These are phyloP conservation scores for Clistopyga incitator DNA, from an alignment of 2,888 invertebrate genomes.

Conservation along the genomic window DNA sequence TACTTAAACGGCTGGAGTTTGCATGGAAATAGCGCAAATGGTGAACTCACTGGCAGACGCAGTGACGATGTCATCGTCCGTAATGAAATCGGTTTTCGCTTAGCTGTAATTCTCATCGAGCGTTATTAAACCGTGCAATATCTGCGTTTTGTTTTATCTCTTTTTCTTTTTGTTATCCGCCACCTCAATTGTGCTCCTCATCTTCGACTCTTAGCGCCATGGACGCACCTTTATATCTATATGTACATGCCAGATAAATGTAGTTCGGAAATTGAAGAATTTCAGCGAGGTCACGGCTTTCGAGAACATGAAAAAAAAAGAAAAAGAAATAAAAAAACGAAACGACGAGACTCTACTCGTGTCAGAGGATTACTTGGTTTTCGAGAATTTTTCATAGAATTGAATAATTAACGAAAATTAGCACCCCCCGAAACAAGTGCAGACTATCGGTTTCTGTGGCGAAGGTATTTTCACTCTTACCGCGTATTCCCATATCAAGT, in stretches of 20 bases:
- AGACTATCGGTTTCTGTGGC: too few species aligned
- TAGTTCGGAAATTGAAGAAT: neutral
- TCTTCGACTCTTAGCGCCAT: constrained; percentile 12
- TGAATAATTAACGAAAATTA: too few species aligned
- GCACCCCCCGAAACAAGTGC: too few species aligned
- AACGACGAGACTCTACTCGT: neutral
- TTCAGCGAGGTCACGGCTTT: neutral
- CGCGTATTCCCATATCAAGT: too few species aligned
- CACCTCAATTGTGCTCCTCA: neutral
- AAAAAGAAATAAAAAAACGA: neutral
- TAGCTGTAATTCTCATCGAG: constrained; percentile 76
- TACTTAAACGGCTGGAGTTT: constrained; percentile 1
- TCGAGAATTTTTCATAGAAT: neutral
- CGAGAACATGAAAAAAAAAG: too few species aligned
- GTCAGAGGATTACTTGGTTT: neutral
- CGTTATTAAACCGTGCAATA: constrained; percentile 67
- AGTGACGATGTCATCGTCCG: constrained; percentile 69
- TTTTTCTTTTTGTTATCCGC: too few species aligned
- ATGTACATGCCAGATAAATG: constrained; percentile 1
- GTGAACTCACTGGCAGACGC: constrained; percentile 29
- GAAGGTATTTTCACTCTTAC: too few species aligned
- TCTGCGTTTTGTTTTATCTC: neutral
- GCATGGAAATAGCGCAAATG: constrained; percentile 47
- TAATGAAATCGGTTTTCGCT: constrained; percentile 82
- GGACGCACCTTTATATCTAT: neutral